Conservation (phyloP, 2,888 invertebrate genomes). For the Zeuzera pyrina region DNA sequence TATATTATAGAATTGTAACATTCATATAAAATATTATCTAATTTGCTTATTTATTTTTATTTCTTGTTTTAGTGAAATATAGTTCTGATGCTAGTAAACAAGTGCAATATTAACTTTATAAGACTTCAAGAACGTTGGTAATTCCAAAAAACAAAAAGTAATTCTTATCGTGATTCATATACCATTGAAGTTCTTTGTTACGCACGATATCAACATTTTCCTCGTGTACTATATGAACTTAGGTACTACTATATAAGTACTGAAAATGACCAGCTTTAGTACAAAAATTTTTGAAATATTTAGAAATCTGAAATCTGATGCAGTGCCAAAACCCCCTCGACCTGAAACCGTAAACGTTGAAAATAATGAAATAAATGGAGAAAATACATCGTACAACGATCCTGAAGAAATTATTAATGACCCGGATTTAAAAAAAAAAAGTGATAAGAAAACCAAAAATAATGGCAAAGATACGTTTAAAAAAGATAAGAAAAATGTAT, state of each 20-base stretch:
- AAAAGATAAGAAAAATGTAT: slow-evolving; percentile 30
- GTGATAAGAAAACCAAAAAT: neutral
- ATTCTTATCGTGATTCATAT: too few species aligned
- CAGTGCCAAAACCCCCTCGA: slow-evolving; percentile 63
- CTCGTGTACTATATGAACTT: too few species aligned
- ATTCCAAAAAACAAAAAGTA: neutral
- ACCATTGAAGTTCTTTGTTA: too few species aligned
- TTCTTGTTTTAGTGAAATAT: too few species aligned
- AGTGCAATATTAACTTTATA: too few species aligned
- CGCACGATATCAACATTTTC: too few species aligned
- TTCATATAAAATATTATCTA: too few species aligned
- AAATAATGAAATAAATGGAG: slow-evolving; percentile 14
- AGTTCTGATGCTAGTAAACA: too few species aligned
- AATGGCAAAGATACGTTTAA: slow-evolving; percentile 18
- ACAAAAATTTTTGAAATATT: slow-evolving; percentile 49
- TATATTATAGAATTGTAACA: too few species aligned
- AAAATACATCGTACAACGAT: slow-evolving; percentile 21
- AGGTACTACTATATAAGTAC: too few species aligned
- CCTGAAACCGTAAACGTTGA: slow-evolving; percentile 18
- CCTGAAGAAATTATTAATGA: slow-evolving; percentile 9
- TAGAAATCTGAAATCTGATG: slow-evolving; percentile 63
- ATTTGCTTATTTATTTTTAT: too few species aligned
- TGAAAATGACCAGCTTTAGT: slow-evolving; percentile 2
- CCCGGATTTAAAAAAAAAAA: neutral
- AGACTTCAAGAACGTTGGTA: neutral